These are phyloP conservation scores for Epinephelus awoara DNA, from an alignment of 2,797 vertebrate genomes.

Conservation along the genomic window DNA sequence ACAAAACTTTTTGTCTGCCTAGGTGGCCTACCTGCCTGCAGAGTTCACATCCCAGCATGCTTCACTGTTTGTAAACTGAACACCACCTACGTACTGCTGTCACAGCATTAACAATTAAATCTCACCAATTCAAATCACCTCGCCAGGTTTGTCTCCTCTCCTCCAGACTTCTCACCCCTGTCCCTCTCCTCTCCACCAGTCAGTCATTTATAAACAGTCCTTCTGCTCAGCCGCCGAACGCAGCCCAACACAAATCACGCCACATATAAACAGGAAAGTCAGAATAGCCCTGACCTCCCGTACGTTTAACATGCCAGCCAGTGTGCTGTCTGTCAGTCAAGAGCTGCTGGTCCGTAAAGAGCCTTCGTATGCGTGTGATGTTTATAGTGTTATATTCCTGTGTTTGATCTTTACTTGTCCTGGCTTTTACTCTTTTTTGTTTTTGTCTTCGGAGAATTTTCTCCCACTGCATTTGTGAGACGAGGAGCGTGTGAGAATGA, in stretches of 20 bases:
- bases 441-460: conserved; percentile 13
- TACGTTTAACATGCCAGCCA: conserved; percentile 60
- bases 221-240: conserved; percentile 35
- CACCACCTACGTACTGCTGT: conserved; percentile 48
- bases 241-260: conserved; percentile 58
- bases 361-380: conserved; percentile 64
- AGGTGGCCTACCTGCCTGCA: neutral
- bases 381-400: conserved; percentile 70
- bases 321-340: conserved; percentile 75
- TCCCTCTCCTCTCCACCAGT: conserved; percentile 56
- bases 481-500: conserved; percentile 56
- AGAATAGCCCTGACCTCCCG: conserved; percentile 66
- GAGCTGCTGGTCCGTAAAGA: conserved; percentile 52
- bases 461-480: conserved; percentile 35
- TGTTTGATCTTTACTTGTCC: conserved; percentile 64
- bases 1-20: neutral
- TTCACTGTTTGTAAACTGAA: conserved; percentile 7
- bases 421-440: conserved; percentile 21
- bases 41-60: neutral
- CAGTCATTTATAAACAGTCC: conserved; percentile 73
- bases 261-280: conserved; percentile 82
- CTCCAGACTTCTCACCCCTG: conserved; percentile 51
- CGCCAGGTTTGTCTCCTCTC: conserved; percentile 1
- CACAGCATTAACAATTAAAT: conserved; percentile 57
- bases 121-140: conserved; percentile 44